These are phyloP conservation scores for Tenebrosternarchus preto DNA, from an alignment of 2,113 vertebrate species.

Conservation along the genomic window DNA sequence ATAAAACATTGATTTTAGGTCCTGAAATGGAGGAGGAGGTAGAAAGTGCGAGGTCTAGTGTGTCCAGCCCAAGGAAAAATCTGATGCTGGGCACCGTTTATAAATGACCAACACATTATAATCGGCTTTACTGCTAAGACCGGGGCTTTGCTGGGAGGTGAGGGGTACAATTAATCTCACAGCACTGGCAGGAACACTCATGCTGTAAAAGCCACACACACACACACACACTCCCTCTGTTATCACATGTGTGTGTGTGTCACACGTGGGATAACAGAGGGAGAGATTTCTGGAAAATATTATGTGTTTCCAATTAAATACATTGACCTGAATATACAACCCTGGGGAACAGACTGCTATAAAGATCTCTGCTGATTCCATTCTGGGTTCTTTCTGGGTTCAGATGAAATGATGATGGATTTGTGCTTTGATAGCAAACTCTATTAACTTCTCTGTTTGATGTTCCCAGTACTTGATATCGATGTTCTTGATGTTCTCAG, in stretches of 20 bases:
- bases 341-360: neutral
- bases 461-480: neutral
- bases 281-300: neutral
- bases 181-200: slow-evolving; percentile 34
- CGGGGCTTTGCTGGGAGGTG: slow-evolving; percentile 33
- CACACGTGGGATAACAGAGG: neutral
- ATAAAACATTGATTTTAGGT: neutral
- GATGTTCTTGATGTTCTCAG: too few species aligned
- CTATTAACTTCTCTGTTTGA: neutral
- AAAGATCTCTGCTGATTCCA: neutral
- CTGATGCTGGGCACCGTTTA: slow-evolving; percentile 35
- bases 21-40: neutral
- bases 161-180: slow-evolving; percentile 36
- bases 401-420: neutral
- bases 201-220: slow-evolving; percentile 13
- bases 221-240: neutral
- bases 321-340: neutral
- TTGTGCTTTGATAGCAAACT: neutral
- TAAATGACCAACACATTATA: slow-evolving; percentile 45
- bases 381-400: neutral
- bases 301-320: slow-evolving; percentile 4
- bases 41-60: neutral
- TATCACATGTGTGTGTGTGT: too few species aligned
- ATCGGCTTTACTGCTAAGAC: slow-evolving; percentile 47
- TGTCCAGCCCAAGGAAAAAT: neutral